These are phyloP conservation scores for Hemiprocne comata DNA, from an alignment of 2,113 vertebrate genomes.

Conservation along the genomic window DNA sequence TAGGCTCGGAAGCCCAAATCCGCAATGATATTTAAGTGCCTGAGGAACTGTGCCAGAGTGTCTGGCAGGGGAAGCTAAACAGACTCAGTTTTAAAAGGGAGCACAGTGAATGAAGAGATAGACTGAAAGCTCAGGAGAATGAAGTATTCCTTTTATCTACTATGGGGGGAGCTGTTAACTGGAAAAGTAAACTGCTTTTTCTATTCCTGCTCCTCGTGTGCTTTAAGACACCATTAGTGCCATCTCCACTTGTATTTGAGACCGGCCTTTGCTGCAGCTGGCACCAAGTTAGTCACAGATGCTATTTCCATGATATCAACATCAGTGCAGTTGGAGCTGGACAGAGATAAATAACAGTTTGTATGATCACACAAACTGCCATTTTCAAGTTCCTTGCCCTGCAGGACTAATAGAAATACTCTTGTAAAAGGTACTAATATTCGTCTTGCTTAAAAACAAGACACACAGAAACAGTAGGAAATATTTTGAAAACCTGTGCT, in stretches of 20 bases:
- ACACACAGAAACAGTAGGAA: neutral
- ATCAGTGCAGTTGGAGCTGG: neutral
- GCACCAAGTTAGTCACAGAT: neutral
- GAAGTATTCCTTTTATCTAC: neutral
- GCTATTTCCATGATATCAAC: neutral
- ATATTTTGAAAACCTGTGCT: neutral
- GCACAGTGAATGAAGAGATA: conserved; percentile 9
- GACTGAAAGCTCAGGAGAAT: conserved; percentile 22
- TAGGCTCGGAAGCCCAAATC: conserved; percentile 50
- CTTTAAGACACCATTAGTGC: neutral
- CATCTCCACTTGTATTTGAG: neutral
- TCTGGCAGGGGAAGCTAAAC: conserved; percentile 57
- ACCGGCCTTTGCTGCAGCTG: neutral
- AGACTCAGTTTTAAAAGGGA: conserved; percentile 43
- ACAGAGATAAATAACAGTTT: neutral
- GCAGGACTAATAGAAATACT: neutral
- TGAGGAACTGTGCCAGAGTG: conserved; percentile 59
- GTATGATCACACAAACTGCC: neutral
- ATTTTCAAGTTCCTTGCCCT: neutral
- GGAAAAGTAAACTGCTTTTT: neutral
- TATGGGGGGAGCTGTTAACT: neutral
- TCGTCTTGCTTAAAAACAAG: neutral
- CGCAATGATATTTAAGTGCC: conserved; percentile 59
- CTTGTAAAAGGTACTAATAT: neutral
- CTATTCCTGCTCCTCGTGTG: neutral